phyloP scores from a whole-genome alignment of 2,888 invertebrate genomes.

The Phania funesta region DNA sequence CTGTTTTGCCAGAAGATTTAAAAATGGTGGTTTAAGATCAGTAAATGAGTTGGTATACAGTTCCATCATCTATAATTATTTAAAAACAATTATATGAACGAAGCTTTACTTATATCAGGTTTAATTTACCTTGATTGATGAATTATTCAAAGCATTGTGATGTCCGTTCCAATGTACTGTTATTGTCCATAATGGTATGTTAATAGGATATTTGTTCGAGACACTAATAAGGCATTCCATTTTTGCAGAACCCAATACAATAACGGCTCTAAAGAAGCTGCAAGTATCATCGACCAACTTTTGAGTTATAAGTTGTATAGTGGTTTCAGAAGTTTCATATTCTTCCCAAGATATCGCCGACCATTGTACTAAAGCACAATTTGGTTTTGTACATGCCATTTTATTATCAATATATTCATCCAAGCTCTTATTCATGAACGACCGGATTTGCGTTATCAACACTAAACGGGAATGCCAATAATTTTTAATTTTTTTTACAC shows the following conservation, averaged over 20 bases:
- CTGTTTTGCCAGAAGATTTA: constrained; percentile 86
- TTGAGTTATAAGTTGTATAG: constrained; percentile 78
- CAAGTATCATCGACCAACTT: constrained; percentile 83
- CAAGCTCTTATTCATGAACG: constrained; percentile 78
- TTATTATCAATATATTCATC: constrained; percentile 73
- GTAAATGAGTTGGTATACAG: constrained; percentile 79
- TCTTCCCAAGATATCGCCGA: constrained; percentile 86
- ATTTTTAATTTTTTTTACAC: constrained; percentile 86
- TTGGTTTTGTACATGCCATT: constrained; percentile 78
- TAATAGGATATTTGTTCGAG: constrained; percentile 90
- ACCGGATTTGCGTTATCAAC: constrained; percentile 88
- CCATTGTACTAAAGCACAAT: constrained; percentile 86
- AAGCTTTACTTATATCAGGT: neutral
- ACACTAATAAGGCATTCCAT: constrained; percentile 89
- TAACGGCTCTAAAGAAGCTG: constrained; percentile 88
- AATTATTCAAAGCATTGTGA: constrained; percentile 84
- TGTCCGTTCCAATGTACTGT: constrained; percentile 86
- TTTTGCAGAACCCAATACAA: constrained; percentile 91
- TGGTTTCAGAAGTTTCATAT: constrained; percentile 72
- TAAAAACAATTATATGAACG: neutral
- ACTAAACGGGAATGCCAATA: constrained; percentile 88
- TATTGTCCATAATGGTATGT: constrained; percentile 89
- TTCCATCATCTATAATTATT: constrained; percentile 81
- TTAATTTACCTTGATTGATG: constrained; percentile 84
- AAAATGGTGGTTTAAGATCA: constrained; percentile 72